Conservation (phyloP, 1,140 invertebrate species). For the Saccostrea echinata region DNA sequence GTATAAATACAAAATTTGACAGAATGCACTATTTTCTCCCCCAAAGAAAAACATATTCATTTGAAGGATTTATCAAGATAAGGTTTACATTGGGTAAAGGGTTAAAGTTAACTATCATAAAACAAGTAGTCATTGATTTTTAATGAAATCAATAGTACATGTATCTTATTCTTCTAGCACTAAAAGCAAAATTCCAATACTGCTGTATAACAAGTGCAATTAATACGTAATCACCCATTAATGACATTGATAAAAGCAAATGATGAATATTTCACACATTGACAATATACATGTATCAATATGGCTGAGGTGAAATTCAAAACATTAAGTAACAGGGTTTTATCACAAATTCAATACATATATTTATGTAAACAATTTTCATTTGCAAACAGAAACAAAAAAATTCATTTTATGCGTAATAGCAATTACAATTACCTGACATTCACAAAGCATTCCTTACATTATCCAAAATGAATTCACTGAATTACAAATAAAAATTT, state of each 20-base stretch:
- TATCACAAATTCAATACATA: slow-evolving; percentile 28
- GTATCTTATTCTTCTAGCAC: neutral
- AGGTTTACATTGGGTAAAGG: neutral
- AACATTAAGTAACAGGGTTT: slow-evolving; percentile 29
- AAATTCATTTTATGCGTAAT: neutral
- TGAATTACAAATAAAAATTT: neutral
- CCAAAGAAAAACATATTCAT: neutral
- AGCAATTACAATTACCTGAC: neutral
- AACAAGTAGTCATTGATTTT: no score
- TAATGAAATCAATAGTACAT: neutral
- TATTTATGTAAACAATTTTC: neutral
- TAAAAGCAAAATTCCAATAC: neutral
- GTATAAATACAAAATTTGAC: neutral
- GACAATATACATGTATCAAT: neutral
- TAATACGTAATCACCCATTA: neutral
- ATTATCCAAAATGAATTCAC: neutral
- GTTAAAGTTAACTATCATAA: no score
- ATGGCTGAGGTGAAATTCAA: slow-evolving; percentile 27
- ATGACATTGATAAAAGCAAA: neutral
- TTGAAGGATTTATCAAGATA: neutral
- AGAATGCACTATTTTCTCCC: neutral
- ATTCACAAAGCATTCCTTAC: neutral
- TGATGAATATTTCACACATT: neutral
- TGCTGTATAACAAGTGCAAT: neutral
- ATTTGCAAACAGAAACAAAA: neutral